Base-by-base conservation (phyloP, 23 tunicate genomes). In the Styela clava region DNA sequence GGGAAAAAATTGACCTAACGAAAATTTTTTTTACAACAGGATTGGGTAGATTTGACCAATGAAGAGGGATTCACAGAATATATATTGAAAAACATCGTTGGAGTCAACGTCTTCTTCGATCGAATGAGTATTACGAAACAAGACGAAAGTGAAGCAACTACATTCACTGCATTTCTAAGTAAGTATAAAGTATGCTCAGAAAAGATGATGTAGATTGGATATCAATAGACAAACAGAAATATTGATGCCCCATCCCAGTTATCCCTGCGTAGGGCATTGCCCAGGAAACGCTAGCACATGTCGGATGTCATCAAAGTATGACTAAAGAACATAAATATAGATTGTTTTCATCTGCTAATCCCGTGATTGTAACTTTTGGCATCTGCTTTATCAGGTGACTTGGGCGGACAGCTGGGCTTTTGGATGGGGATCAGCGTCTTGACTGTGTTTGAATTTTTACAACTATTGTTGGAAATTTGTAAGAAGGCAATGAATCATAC, bases 371-470 rank as follows among this genome's bases (percentile, higher is more conserved):
- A n/a, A n/a, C n/a, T n/a, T n/a, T n/a, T n/a, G n/a, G n/a, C n/a
- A n/a, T n/a, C n/a, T n/a, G n/a, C n/a, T n/a, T 74, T 0, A 33
- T 52, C 64, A 76, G 81, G 81, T 76, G 81, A 76, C 37, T 26
- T 76, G 33, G 81, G 81, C 65, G 81, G 81, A 25, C 81, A 76
- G 37, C 52, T 76, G 32, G 81, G 81, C 31, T 1, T 76, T 24
- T 76, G 81, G 81, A 51, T 76, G 62, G 81, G 81, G 30, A 76
- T 76, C 27, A 76, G 81, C 26, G 67, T 76, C 24, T 1, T 76
- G 1, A 76, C 81, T 24, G n/a, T 76, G 25, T 25, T 76, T 7
- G 81, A 76, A 25, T 24, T 76, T 31, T 52, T 27, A 27, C 81
- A 76, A 26, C 44, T 44, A 19, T 22, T 44, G 12, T 12, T 44